Evolutionary conservation across 1,140 invertebrate species (phyloP), one percentile per base, ranked within the genome.

Genomic region (Apis mellifera): DNA sequence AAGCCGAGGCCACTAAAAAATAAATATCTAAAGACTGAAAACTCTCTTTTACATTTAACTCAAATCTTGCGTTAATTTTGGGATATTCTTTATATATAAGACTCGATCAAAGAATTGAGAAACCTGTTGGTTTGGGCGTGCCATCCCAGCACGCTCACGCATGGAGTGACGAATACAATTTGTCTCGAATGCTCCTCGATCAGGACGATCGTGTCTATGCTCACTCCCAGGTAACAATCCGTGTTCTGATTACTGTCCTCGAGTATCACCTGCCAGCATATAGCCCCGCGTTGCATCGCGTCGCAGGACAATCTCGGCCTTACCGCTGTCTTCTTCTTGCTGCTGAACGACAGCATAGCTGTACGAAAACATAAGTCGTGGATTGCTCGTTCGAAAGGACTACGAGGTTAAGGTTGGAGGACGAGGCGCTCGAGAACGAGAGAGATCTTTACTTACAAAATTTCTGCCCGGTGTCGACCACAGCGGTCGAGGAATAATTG

Each of bases 221-320:
- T 98, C 77, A 99, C 96, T 1, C 97, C 98, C 76, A 99, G 94
- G 81, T 98, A 96, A 91, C 97, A 98, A 83, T 98, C 97, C 7
- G 95, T 95, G 26, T 95, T 95, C 90, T 96, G 95, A 66, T 96
- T 96, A 84, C 95, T 95, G 90, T 97, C 96, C 79, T 97, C 96
- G 19, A 97, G 93, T 74, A 96, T 94, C 7, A 97, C 96, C 88
- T 96, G 95, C 97, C 97, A 98, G 66, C 96, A 96, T 84, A 98
- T 95, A 66, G 97, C 97, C 59, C 97, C 97, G 52, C 96, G 94
- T 90, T 96, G 96, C 48, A 94, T 94, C 3, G 95, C 92, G 86
- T 97, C 96, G 50, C 96, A 96, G 59, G 96, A 95, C 85, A 97
- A 96, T 74, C 96, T 94, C 15, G 96, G 96, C 71, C 96, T 94